A percentile compares a stretch with the other conserved stretches of the same genome.
Conservation (phyloP, 2,113 vertebrate genomes). For the Triplophysa rosa region DNA sequence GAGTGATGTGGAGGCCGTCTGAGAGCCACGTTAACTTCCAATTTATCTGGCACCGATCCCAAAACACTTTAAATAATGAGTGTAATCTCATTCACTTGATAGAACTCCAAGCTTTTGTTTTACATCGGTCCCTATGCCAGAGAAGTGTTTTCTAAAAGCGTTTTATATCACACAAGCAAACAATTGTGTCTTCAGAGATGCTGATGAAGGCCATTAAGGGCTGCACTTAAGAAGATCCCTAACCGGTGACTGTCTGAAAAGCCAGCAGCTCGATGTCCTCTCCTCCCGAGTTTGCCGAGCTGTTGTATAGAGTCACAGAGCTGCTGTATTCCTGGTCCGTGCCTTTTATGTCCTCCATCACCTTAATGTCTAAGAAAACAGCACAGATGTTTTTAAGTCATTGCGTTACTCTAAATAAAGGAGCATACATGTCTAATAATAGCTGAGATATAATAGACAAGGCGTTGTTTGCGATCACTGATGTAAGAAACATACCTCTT, state of each 20-base stretch:
- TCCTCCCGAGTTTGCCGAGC: constrained; percentile 66
- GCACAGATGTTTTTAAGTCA: not conserved
- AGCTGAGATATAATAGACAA: not conserved
- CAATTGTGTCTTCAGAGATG: not conserved
- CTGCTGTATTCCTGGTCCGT: constrained; percentile 69
- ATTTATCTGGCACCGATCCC: not conserved
- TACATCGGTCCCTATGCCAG: not conserved
- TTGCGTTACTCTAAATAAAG: not conserved
- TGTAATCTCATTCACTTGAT: constrained; percentile 8
- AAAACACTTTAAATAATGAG: constrained; percentile 11
- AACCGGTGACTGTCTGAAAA: constrained; percentile 75
- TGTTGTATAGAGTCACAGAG: constrained; percentile 69
- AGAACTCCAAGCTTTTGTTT: not conserved
- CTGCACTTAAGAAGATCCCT: constrained; percentile 39
- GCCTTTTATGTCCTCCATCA: constrained; percentile 66
- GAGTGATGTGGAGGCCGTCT: not conserved
- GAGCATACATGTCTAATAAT: not conserved
- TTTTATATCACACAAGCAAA: not conserved
- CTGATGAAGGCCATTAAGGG: not conserved
- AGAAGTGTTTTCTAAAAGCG: not conserved
- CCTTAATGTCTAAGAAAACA: constrained; percentile 60
- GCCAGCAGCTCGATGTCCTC: constrained; percentile 76
- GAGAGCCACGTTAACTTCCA: not conserved
- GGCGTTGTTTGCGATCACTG: not conserved
- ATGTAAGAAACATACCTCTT: constrained; percentile 52